Evolutionary conservation across 2,888 invertebrate species (phyloP), one percentile per base, ranked within the genome.

Genomic region (Apoderus coryli): DNA sequence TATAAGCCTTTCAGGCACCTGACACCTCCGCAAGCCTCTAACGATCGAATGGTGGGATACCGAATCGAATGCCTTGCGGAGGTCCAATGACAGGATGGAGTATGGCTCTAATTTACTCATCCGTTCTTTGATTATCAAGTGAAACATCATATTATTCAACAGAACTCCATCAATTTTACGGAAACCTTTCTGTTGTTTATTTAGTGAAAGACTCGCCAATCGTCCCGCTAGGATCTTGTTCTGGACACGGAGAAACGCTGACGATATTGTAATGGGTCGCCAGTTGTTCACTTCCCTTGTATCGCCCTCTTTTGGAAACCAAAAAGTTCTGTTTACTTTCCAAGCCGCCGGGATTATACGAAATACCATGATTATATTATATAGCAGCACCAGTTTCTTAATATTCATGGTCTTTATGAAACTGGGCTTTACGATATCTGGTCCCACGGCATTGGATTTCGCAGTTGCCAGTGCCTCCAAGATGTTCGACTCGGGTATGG

Each of bases 11-110:
- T 10, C 9, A 4, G 31, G 30, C 10, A 43, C 10, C 3, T 27
- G 31, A 6, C 31, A 23, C 3, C 42, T 10, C 7, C 14, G 3
- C 9, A 42, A 24, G 0, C 38, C 39, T 10, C 42, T 24, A 2
- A 13, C 10, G n/a, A 44, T 35, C 6, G 32, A 29, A 13, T 3
- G 1, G 14, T 43, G 41, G 3, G 39, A 34, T 1, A 44, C 33
- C 2, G 37, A 34, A 25, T 44, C 41, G 24, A 44, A 44, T 3
- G 40, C 41, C 26, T 43, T 44, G 7, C 29, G 6, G 1, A 44
- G 27, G 29, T 43, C 43, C 7, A 42, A 27, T 2, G 37, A 16
- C 1, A 32, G 10, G 4, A 43, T 16, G 7, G 27, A 7, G 22
- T 42, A 39, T 1, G 36, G 31, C 14, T 15, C 16, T 2, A 13